Conservation (phyloP, 2,113 vertebrate genomes). For the Neoarius graeffei region DNA sequence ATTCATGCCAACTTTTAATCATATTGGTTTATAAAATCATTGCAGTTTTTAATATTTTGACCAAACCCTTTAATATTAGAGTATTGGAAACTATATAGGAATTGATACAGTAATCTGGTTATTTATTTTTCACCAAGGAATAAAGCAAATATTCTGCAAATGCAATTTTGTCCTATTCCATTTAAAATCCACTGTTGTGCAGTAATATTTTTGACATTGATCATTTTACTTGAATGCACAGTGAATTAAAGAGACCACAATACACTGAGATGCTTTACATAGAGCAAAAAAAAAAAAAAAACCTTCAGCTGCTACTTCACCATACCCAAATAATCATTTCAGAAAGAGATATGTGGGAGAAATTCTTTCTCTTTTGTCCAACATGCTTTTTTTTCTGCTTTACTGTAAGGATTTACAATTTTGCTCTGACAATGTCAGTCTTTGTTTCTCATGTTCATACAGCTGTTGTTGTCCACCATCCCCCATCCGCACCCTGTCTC, state of each 20-base stretch:
- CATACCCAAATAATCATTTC: neutral
- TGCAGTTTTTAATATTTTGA: neutral
- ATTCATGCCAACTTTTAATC: neutral
- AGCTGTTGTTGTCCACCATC: conserved; percentile 8
- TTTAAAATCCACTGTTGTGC: neutral
- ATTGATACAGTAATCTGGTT: neutral
- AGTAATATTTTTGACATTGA: neutral
- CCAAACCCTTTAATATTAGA: neutral
- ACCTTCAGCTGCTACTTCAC: neutral
- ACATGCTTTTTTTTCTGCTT: neutral
- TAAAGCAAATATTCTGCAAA: neutral
- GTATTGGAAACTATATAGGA: too few species aligned
- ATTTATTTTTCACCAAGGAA: neutral
- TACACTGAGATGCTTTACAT: neutral
- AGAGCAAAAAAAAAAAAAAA: neutral
- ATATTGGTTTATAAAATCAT: neutral
- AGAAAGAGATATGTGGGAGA: too few species aligned
- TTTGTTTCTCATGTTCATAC: conserved; percentile 38
- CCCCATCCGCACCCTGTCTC: neutral
- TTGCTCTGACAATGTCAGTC: conserved; percentile 5
- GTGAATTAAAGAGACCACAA: neutral
- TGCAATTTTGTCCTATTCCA: neutral
- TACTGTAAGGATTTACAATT: neutral
- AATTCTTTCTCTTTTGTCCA: neutral
- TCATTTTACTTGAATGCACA: neutral